These are phyloP conservation scores for Vireo griseus DNA, from an alignment of 2,797 vertebrate species.

Conservation along the genomic window DNA sequence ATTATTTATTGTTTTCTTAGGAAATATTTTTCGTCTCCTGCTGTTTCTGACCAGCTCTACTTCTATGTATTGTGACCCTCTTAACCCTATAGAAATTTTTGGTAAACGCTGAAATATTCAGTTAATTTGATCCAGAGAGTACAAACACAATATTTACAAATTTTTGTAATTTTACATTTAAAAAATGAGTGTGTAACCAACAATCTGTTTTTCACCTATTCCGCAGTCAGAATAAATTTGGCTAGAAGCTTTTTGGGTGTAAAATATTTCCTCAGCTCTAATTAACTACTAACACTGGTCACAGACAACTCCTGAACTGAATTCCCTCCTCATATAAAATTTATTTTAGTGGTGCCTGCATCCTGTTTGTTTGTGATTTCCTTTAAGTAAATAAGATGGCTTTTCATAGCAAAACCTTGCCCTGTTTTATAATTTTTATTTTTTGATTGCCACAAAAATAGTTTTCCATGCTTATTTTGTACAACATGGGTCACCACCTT, in stretches of 20 bases:
- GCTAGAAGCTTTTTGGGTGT: background rate
- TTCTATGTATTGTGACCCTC: background rate
- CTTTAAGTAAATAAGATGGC: background rate
- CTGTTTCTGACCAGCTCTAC: slow-evolving; percentile 34
- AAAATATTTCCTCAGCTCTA: slow-evolving; percentile 61
- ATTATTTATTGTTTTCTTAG: background rate
- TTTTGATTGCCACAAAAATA: background rate
- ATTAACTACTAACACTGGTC: background rate
- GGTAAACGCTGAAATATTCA: background rate
- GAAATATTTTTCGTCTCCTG: background rate
- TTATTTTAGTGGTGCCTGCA: slow-evolving; percentile 3
- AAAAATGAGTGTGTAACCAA: background rate
- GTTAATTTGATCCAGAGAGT: background rate
- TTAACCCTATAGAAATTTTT: background rate
- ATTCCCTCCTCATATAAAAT: background rate
- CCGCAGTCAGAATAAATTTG: background rate
- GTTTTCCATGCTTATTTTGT: slow-evolving; percentile 10
- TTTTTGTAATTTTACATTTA: background rate
- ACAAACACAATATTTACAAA: background rate
- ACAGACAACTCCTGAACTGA: slow-evolving; percentile 1
- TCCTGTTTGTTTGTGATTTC: slow-evolving; percentile 31
- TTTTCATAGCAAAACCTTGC: slow-evolving; percentile 7
- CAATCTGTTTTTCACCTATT: background rate
- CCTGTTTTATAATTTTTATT: background rate
- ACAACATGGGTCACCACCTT: background rate